Percentiles rank a stretch among this genome's conserved stretches.
phyloP scores from a whole-genome alignment of 2,113 vertebrate genomes.

The Upupa epops region DNA sequence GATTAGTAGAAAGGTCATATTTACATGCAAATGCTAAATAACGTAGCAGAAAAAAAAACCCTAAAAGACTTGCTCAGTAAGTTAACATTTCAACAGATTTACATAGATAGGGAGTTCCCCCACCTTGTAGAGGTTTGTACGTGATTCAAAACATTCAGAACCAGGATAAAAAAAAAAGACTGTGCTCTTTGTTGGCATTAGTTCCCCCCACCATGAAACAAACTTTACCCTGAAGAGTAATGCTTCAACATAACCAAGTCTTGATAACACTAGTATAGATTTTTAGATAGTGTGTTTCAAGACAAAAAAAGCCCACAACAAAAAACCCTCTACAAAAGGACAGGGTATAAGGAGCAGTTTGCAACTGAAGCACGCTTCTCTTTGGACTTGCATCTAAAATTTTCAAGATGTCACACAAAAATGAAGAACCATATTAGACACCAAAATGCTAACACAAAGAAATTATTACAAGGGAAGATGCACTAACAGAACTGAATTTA shows the following conservation, averaged over 20 bases:
- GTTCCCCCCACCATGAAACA: neutral
- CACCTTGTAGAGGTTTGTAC: neutral
- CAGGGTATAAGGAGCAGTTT: neutral
- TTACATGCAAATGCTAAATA: neutral
- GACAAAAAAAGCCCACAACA: neutral
- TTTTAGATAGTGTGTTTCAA: neutral
- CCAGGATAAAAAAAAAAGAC: neutral
- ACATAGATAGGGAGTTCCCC: neutral
- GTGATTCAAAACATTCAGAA: neutral
- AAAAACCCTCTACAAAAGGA: neutral
- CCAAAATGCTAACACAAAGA: neutral
- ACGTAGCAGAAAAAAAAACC: neutral
- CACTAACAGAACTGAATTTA: neutral
- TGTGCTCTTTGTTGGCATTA: neutral
- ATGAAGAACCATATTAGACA: neutral
- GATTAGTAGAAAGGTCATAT: neutral
- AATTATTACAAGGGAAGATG: neutral
- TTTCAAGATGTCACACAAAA: neutral
- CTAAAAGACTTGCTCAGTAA: neutral
- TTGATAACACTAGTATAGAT: neutral
- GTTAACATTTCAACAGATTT: neutral
- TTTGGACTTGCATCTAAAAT: rapidly evolving
- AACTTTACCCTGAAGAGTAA: neutral
- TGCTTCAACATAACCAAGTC: neutral
- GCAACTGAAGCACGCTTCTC: neutral